phyloP scores from a whole-genome alignment of 2,113 vertebrate species.

The Perccottus glenii region DNA sequence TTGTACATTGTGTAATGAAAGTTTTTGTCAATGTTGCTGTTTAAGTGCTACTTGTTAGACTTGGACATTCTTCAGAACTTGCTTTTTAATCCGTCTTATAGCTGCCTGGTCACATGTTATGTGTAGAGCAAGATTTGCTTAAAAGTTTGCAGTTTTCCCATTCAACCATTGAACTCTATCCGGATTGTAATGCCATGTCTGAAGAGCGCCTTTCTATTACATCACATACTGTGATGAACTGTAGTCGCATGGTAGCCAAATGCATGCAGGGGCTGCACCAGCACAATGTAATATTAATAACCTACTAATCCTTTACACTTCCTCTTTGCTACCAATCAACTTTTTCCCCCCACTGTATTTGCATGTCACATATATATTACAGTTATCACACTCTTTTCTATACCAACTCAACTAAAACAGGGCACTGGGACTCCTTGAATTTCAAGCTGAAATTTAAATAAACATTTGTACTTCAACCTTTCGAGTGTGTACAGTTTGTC shows the following conservation, averaged over 20 bases:
- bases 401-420: conserved; percentile 34
- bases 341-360: conserved; percentile 33
- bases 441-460: conserved; percentile 66
- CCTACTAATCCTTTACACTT: conserved; percentile 19
- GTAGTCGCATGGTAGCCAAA: conserved; percentile 51
- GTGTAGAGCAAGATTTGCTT: no score
- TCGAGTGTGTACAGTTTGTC: conserved; percentile 18
- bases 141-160: no score
- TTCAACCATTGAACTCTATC: no score
- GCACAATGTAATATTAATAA: conserved; percentile 39
- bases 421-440: conserved; percentile 43
- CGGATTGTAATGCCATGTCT: background rate
- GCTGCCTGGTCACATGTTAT: no score
- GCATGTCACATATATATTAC: conserved; percentile 39
- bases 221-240: conserved; percentile 42
- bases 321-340: conserved; percentile 4
- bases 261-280: conserved; percentile 58
- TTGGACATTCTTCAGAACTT: background rate
- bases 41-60: conserved; percentile 40
- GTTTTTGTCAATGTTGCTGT: conserved; percentile 45
- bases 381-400: conserved; percentile 21
- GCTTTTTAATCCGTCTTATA: background rate
- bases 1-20: conserved; percentile 51
- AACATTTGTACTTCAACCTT: conserved; percentile 58
- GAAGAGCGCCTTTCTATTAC: conserved; percentile 26